phyloP scores from a whole-genome alignment of 2,113 vertebrate genomes.

The Diadophis punctatus region DNA sequence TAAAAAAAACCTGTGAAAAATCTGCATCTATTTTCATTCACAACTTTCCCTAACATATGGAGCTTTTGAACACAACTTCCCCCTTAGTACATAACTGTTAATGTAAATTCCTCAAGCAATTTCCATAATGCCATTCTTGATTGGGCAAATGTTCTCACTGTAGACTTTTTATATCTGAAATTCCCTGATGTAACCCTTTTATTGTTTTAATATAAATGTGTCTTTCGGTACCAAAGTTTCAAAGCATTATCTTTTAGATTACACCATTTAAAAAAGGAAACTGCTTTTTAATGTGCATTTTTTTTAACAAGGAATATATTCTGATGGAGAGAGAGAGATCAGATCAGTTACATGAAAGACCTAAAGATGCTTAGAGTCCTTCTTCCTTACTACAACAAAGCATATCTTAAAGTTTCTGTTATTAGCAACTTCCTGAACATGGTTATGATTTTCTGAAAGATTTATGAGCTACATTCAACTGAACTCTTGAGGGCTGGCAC shows the following conservation, averaged over 20 bases:
- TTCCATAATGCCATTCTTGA: background rate
- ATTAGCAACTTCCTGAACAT: background rate
- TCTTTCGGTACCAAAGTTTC: background rate
- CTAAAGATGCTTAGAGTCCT: background rate
- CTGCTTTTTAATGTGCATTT: background rate
- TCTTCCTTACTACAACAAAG: background rate
- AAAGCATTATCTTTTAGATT: background rate
- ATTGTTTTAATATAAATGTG: background rate
- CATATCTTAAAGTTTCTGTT: background rate
- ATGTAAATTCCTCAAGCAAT: background rate
- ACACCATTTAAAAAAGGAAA: background rate
- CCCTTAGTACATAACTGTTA: background rate
- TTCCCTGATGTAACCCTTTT: background rate
- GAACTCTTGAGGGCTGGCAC: background rate
- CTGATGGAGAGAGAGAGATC: background rate
- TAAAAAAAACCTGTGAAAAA: background rate
- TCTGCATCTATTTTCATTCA: background rate
- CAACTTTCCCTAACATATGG: background rate
- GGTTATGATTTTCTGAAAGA: background rate
- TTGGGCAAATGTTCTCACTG: background rate
- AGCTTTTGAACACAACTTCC: background rate
- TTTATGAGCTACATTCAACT: background rate
- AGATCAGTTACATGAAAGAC: background rate
- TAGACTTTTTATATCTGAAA: background rate
- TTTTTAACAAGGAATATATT: background rate